Percentiles rank a stretch among this genome's conserved stretches.
Conservation (phyloP, 2,797 vertebrate genomes). For the Todus mexicanus region DNA sequence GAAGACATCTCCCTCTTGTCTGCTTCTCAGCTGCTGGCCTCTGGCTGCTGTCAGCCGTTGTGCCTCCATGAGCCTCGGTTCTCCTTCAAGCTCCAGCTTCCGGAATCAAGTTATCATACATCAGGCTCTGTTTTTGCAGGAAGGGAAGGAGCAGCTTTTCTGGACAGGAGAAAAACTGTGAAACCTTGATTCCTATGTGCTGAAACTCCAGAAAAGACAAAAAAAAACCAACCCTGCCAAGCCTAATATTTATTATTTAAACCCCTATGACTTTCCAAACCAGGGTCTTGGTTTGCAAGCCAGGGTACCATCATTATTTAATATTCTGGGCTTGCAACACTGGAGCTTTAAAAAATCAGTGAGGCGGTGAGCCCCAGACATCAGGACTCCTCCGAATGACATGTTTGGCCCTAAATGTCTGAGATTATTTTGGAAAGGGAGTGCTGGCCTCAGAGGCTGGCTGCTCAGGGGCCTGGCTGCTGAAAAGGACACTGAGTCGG, state of each 20-base stretch:
- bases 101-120: fast-evolving
- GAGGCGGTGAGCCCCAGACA: neutral
- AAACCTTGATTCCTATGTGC: neutral
- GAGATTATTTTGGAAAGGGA: conserved; percentile 28
- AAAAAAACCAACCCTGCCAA: neutral
- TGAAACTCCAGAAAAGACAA: neutral
- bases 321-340: neutral
- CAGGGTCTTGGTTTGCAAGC: neutral
- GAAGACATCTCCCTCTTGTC: neutral
- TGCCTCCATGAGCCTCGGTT: neutral
- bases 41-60: neutral
- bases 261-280: neutral
- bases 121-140: neutral
- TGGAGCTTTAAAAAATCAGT: neutral
- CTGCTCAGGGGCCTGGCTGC: neutral
- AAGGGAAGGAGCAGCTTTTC: neutral
- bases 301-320: neutral
- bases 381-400: neutral
- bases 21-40: neutral
- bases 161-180: neutral
- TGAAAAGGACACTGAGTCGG: neutral
- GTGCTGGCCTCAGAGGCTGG: neutral
- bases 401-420: conserved; percentile 7
- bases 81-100: neutral
- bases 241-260: neutral